Conservation (phyloP, 2,888 invertebrate genomes). For the Epinotia brunnichana region DNA sequence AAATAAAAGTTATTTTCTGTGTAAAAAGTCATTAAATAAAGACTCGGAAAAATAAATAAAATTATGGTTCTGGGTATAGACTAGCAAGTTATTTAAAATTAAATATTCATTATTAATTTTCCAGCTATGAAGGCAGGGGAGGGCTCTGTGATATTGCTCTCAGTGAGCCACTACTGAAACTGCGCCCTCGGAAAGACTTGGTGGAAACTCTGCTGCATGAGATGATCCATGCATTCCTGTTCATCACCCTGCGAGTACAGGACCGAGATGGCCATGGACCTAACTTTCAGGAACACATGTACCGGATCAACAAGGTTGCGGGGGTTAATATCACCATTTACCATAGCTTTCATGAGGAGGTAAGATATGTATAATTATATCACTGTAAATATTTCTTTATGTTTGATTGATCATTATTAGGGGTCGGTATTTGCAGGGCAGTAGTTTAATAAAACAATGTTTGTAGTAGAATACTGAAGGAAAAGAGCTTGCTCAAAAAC, state of each 20-base stretch:
- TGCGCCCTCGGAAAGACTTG: conserved; percentile 96
- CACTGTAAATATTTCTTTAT: no score
- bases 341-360: conserved; percentile 98
- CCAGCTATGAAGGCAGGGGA: conserved; percentile 87
- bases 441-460: no score
- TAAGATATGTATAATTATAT: conserved; percentile 65
- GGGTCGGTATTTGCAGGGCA: no score
- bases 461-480: no score
- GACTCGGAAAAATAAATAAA: no score
- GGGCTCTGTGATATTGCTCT: conserved; percentile 92
- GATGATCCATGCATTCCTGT: conserved; percentile 99
- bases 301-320: conserved; percentile 93
- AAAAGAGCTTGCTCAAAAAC: no score
- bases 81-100: not conserved
- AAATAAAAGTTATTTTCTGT: no score
- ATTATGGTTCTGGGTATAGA: no score
- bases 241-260: conserved; percentile 91
- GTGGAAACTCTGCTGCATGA: conserved; percentile 99
- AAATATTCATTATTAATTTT: conserved; percentile 46
- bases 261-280: conserved; percentile 98
- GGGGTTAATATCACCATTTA: conserved; percentile 96
- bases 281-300: conserved; percentile 96
- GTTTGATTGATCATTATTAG: no score
- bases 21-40: no score
- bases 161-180: conserved; percentile 95